Conservation (phyloP, 64 coral and sea anemone genomes). For the Montipora foliosa region DNA sequence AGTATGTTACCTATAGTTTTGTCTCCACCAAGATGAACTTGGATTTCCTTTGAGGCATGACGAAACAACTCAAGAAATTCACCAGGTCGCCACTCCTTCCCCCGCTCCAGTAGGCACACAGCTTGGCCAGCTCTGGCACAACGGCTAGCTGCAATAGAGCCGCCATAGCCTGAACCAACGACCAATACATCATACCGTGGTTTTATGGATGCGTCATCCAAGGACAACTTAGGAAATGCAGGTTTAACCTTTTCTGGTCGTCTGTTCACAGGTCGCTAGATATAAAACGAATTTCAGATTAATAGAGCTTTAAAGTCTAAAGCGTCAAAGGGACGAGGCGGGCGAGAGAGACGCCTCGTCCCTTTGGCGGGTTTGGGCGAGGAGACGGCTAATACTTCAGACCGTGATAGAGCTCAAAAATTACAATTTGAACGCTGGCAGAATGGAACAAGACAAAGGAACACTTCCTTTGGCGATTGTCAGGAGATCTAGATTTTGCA, state of each 20-base stretch:
- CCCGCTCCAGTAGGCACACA: constrained; percentile 72
- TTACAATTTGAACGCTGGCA: no score
- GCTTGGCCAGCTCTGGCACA: constrained; percentile 63
- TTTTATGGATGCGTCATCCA: constrained; percentile 27
- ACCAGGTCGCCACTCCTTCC: constrained; percentile 77
- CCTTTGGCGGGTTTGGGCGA: no score
- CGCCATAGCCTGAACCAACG: constrained; percentile 71
- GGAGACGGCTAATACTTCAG: no score
- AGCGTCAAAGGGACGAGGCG: no score
- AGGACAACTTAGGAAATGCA: constrained; percentile 48
- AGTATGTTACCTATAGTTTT: constrained; percentile 32
- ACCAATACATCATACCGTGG: constrained; percentile 73
- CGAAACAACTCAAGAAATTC: constrained; percentile 72
- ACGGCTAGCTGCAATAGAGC: constrained; percentile 73
- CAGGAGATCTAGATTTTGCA: no score
- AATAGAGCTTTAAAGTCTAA: background rate
- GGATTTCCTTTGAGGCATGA: constrained; percentile 40
- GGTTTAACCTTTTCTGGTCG: background rate
- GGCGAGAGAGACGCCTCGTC: no score
- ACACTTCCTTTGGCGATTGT: no score
- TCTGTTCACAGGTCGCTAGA: background rate
- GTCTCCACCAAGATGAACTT: constrained; percentile 50
- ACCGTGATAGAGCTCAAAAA: no score
- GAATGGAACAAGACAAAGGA: no score
- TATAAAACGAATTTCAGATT: background rate